Conservation (phyloP, 1,140 invertebrate genomes). For the Sycophaga agraensis region DNA sequence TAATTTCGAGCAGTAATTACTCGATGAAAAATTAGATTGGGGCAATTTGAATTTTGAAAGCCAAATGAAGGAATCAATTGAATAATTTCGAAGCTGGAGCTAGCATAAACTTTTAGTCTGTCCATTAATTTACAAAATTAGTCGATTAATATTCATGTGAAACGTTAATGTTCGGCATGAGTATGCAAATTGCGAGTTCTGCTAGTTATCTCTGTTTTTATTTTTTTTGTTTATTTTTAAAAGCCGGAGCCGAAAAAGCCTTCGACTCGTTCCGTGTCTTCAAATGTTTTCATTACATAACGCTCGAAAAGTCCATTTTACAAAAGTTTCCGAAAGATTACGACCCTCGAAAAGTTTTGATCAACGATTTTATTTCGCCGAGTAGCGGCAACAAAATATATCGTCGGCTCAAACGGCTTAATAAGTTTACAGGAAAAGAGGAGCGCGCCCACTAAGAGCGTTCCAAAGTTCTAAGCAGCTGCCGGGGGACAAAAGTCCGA, state of each 20-base stretch:
- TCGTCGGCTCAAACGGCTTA: not conserved
- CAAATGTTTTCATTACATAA: too few relatives aligned
- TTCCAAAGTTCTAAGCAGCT: conserved; percentile 1
- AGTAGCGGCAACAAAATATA: not conserved
- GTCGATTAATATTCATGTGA: conserved; percentile 7
- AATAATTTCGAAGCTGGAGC: too few relatives aligned
- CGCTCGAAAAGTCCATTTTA: not conserved
- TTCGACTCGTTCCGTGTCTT: too few relatives aligned
- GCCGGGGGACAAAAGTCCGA: not conserved
- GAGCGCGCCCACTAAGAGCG: not conserved
- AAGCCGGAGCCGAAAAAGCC: too few relatives aligned
- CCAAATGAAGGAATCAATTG: too few relatives aligned
- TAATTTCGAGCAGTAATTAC: too few relatives aligned
- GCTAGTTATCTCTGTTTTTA: not conserved
- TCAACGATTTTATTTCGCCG: not conserved
- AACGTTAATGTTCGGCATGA: not conserved
- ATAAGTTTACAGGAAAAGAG: not conserved
- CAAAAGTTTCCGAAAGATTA: too few relatives aligned
- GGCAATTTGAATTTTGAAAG: too few relatives aligned
- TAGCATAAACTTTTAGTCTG: not conserved
- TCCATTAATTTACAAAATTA: conserved; percentile 9
- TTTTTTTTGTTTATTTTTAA: not conserved
- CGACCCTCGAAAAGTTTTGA: not conserved
- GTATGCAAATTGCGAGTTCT: conserved; percentile 4
- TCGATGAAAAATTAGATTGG: too few relatives aligned